Evolutionary conservation across 23 tunicate genomes (phyloP).

Genomic region (Aplidium turbinatum): DNA sequence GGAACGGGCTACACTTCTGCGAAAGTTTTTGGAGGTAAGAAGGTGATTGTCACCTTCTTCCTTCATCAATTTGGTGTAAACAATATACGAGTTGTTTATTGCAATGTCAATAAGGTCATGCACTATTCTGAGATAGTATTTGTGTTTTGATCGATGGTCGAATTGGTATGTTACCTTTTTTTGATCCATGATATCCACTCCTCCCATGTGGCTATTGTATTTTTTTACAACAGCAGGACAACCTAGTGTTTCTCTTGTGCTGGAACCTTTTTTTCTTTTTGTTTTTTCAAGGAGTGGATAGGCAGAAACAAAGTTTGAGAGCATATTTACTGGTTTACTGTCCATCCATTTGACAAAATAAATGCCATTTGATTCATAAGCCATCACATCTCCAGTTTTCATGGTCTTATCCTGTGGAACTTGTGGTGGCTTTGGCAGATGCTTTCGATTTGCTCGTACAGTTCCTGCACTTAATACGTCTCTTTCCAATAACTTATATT

Average conservation of each 20-base stretch:
- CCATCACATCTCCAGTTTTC: conserved; percentile 1
- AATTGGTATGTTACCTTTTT: conserved; percentile 23
- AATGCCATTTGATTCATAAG: conserved; percentile 17
- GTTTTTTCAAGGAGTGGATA: conserved; percentile 10
- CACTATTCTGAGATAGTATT: conserved; percentile 12
- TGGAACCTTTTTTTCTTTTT: too few species aligned
- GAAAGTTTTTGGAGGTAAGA: background rate
- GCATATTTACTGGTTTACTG: conserved; percentile 11
- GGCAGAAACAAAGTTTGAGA: conserved; percentile 4
- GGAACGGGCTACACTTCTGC: background rate
- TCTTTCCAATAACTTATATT: too few species aligned
- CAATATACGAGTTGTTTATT: conserved; percentile 10
- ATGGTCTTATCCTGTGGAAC: conserved; percentile 9
- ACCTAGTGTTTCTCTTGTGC: too few species aligned
- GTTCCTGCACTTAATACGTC: conserved; percentile 20
- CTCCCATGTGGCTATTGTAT: too few species aligned
- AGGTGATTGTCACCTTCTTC: background rate
- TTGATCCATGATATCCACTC: conserved; percentile 23
- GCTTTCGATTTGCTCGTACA: conserved; percentile 9
- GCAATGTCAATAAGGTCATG: conserved; percentile 16
- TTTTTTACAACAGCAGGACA: too few species aligned
- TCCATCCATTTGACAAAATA: conserved; percentile 17
- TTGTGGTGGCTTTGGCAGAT: conserved; percentile 2
- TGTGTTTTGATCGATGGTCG: conserved; percentile 17
- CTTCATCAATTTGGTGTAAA: background rate